These are phyloP conservation scores for Zaprionus lineosus DNA, from an alignment of 2,888 invertebrate genomes.

Conservation along the genomic window DNA sequence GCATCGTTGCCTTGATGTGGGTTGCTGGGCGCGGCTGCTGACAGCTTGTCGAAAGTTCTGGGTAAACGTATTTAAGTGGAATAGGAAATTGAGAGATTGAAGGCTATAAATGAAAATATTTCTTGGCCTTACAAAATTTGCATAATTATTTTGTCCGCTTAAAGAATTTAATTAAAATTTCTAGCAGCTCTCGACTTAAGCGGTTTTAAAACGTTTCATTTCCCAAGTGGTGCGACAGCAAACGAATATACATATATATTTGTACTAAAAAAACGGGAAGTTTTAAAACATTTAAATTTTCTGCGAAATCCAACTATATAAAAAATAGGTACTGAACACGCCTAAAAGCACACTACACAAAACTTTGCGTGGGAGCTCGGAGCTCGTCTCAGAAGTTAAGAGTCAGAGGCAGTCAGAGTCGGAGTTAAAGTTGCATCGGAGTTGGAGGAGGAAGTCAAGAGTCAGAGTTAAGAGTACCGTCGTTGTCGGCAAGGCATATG, in stretches of 20 bases:
- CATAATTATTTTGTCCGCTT: conserved; percentile 57
- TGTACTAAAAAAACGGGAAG: conserved; percentile 11
- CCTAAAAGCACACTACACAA: conserved; percentile 43
- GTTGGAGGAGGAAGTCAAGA: conserved; percentile 32
- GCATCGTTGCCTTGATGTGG: conserved; percentile 33
- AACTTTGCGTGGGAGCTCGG: conserved; percentile 31
- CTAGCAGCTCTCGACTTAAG: conserved; percentile 32
- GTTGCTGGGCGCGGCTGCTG: conserved; percentile 30
- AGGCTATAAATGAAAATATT: conserved; percentile 51
- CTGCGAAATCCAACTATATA: conserved; percentile 29
- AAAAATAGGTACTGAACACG: conserved; percentile 23
- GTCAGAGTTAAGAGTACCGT: conserved; percentile 28
- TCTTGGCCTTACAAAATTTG: conserved; percentile 47
- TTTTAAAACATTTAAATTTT: conserved; percentile 32
- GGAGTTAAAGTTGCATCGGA: conserved; percentile 18
- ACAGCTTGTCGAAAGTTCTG: conserved; percentile 26
- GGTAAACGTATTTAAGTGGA: conserved; percentile 17
- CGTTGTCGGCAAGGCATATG: conserved; percentile 67
- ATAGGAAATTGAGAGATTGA: conserved; percentile 41
- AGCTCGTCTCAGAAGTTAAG: conserved; percentile 11
- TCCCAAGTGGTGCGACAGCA: not conserved
- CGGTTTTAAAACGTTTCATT: not conserved
- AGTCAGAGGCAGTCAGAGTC: conserved; percentile 8
- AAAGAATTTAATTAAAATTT: conserved; percentile 61
- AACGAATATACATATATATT: not conserved